Conservation (phyloP, 2,888 invertebrate species). For the Drosophila meridionalis region DNA sequence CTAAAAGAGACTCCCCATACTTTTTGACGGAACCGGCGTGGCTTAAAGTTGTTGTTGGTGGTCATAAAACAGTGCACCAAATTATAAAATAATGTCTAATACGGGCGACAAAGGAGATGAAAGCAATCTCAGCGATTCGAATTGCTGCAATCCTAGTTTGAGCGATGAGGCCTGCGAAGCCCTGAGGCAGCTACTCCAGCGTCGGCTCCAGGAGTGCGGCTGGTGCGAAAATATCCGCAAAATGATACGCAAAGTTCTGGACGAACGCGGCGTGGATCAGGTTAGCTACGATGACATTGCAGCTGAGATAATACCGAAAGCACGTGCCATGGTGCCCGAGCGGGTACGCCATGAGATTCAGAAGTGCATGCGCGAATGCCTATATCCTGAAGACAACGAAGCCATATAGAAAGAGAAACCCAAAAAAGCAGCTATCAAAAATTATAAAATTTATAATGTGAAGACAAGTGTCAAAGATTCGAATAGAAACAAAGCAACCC, state of each 20-base stretch:
- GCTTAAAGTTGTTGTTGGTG: background rate
- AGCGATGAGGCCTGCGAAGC: background rate
- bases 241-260: conserved; percentile 86
- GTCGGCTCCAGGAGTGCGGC: conserved; percentile 94
- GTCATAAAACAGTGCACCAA: background rate
- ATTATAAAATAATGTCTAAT: background rate
- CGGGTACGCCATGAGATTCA: background rate
- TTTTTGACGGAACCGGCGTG: background rate
- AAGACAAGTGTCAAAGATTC: background rate
- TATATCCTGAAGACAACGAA: background rate
- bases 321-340: background rate
- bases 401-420: too few species aligned
- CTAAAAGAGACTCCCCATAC: background rate
- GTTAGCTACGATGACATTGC: conserved; percentile 5
- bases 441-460: background rate
- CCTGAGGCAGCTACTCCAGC: conserved; percentile 90
- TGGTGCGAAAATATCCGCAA: conserved; percentile 96
- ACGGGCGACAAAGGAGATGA: background rate
- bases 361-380: background rate
- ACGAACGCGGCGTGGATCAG: background rate
- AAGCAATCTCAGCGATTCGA: background rate
- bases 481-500: background rate
- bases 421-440: background rate
- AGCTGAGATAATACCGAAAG: background rate
- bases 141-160: background rate